Percentiles rank a stretch among this genome's conserved stretches.
Conservation (phyloP, 1,140 invertebrate species). For the Drosophila orena region DNA sequence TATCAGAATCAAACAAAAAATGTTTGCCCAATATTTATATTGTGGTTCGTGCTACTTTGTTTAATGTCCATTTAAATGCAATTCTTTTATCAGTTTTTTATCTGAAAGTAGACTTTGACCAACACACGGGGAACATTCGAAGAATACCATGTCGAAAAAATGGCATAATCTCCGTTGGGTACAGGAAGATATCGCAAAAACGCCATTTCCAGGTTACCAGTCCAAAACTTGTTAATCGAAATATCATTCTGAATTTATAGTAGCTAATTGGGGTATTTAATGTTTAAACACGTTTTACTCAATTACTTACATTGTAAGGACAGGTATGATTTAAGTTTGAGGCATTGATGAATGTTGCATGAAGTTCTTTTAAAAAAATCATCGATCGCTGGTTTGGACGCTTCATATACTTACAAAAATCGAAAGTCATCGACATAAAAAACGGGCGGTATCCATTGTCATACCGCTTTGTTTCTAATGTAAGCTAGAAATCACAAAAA, state of each 20-base stretch:
- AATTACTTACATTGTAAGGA: slow-evolving; percentile 27
- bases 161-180: slow-evolving; percentile 35
- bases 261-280: neutral
- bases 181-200: slow-evolving; percentile 18
- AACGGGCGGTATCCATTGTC: slow-evolving; percentile 32
- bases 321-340: slow-evolving; percentile 41
- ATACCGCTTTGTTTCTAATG: slow-evolving; percentile 1
- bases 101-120: slow-evolving; percentile 1
- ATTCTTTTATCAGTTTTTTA: neutral
- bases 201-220: slow-evolving; percentile 24
- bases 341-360: neutral
- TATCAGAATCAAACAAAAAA: neutral
- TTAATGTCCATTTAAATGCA: too few relatives aligned
- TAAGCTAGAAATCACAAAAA: neutral
- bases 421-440: slow-evolving; percentile 18
- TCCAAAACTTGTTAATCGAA: slow-evolving; percentile 21
- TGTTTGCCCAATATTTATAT: too few relatives aligned
- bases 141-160: slow-evolving; percentile 6
- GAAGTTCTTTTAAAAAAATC: slow-evolving; percentile 5
- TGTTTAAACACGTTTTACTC: neutral
- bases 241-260: slow-evolving; percentile 37
- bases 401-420: slow-evolving; percentile 25
- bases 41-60: too few relatives aligned
- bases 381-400: neutral
- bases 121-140: neutral